Evolutionary conservation across 2,113 vertebrate species (phyloP).

Genomic region (Phoxinus phoxinus): DNA sequence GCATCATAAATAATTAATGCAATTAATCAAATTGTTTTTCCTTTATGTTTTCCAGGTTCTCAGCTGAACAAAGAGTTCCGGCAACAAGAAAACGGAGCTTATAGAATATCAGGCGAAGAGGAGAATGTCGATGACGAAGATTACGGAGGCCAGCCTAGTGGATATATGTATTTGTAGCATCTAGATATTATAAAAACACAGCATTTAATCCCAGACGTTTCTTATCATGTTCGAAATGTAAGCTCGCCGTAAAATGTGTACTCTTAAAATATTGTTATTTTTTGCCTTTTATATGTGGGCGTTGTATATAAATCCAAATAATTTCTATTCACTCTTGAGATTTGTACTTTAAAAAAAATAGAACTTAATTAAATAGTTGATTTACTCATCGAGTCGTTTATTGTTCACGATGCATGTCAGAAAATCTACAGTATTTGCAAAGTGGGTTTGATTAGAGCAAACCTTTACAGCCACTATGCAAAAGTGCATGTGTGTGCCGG

Average conservation of each 20-base stretch:
- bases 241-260: conserved; percentile 19
- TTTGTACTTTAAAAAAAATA: conserved; percentile 26
- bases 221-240: conserved; percentile 1
- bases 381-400: neutral
- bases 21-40: neutral
- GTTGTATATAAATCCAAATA: conserved; percentile 53
- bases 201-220: conserved; percentile 10
- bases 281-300: conserved; percentile 20
- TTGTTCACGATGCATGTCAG: neutral
- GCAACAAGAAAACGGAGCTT: conserved; percentile 39
- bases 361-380: conserved; percentile 28
- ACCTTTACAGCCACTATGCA: conserved; percentile 1
- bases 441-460: neutral
- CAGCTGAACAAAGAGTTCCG: conserved; percentile 34
- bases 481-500: conserved; percentile 41
- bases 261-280: conserved; percentile 20
- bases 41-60: conserved; percentile 52
- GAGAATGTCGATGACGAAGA: conserved; percentile 57
- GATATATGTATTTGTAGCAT: conserved; percentile 56
- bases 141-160: conserved; percentile 57
- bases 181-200: neutral
- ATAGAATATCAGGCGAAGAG: conserved; percentile 54
- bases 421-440: neutral
- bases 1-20: neutral
- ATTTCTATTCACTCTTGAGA: conserved; percentile 37